Evolutionary conservation across 1,140 invertebrate genomes (phyloP), one percentile per base, ranked within the genome.

Genomic region (Euschistus heros): DNA sequence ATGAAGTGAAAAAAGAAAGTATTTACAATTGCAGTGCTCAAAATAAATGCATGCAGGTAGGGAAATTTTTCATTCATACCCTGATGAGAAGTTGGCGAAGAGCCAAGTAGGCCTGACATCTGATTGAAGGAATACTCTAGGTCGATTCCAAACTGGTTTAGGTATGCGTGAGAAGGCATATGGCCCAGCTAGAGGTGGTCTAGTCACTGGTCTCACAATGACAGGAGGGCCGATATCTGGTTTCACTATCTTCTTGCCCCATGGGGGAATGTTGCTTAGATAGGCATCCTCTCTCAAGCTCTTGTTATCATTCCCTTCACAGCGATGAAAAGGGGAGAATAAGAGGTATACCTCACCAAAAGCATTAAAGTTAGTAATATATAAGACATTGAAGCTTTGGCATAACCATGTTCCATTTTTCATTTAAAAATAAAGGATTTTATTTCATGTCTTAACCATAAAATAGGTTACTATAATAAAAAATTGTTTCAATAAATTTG

Each of bases 101-200:
- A 92, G 81, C 90, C 90, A 93, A 55, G 90, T 91, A 68, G 82
- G 84, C 15, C 33, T 26, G 42, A 62, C 30, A 44, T 66, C 50
- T 18, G 30, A 17, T 7, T 60, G 57, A 69, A 92, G 82, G 77
- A 88, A 89, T 70, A 91, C 83, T 68, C 87, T 83, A 37, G 89
- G 89, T 72, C 82, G 82, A 74, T 86, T 82, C 84, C 87, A 86
- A 65, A 86, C 85, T 47, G 88, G 87, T 68, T 83, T 79, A 24
- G 91, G 91, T 62, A 92, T 84, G 66, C 88, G 82, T 72, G 90
- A 92, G 79, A 94, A 94, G 59, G 91, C 91, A 74, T 91, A 94
- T 66, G 90, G 91, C 54, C 91, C 91, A 63, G 88, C 91, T 69
- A 87, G 77, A 14, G 90, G 89, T 30, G 89, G 87, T 70, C 89